Evolutionary conservation across 2,797 vertebrate species (phyloP).

Genomic region (Acomys russatus): DNA sequence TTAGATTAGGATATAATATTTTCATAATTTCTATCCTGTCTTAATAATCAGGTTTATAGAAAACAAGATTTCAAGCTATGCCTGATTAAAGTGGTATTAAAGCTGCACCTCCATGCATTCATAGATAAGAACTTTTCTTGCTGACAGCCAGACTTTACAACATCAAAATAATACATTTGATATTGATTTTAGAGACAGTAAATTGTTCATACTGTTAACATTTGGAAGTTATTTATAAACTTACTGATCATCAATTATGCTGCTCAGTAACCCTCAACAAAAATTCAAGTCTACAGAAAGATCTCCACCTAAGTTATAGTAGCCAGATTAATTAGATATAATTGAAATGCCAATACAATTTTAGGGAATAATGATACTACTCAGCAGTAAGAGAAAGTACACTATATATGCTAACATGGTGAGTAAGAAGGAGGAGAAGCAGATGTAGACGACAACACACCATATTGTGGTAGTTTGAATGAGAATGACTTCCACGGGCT

Average conservation of each 20-base stretch:
- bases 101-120: too few species aligned
- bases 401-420: neutral
- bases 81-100: too few species aligned
- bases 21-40: too few species aligned
- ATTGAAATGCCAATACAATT: neutral
- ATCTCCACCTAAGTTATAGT: neutral
- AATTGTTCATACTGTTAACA: neutral
- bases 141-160: too few species aligned
- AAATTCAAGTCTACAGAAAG: slow-evolving; percentile 29
- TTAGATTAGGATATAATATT: too few species aligned
- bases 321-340: neutral
- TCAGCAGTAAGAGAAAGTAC: neutral
- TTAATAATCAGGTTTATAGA: too few species aligned
- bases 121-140: too few species aligned
- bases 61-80: too few species aligned
- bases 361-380: neutral
- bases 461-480: neutral
- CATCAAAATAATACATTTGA: too few species aligned
- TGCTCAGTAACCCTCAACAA: neutral
- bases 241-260: neutral
- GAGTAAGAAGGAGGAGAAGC: neutral
- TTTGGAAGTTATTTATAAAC: slow-evolving; percentile 20
- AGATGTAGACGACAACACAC: neutral
- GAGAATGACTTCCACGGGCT: neutral
- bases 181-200: too few species aligned